Percentiles rank a stretch among this genome's conserved stretches.
Conservation (phyloP, 2,797 vertebrate genomes). For the Oryzias dopingdopingensis region DNA sequence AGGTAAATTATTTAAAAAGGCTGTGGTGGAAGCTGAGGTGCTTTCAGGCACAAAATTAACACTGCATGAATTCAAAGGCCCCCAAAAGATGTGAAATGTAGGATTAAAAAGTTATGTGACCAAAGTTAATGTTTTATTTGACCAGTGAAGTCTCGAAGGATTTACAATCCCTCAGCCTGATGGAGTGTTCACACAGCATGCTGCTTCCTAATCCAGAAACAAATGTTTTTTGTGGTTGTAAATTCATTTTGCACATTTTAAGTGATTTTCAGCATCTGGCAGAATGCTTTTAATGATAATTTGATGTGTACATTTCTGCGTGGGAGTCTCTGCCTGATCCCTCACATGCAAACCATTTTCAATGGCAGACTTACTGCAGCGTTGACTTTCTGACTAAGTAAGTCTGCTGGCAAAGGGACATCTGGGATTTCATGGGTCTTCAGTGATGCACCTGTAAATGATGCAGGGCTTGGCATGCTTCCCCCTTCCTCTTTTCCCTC, state of each 20-base stretch:
- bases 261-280: background rate
- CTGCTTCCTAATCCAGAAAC: slow-evolving; percentile 15
- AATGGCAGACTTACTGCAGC: slow-evolving; percentile 7
- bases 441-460: slow-evolving; percentile 36
- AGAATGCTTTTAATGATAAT: background rate
- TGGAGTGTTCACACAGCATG: background rate
- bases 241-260: background rate
- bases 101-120: slow-evolving; percentile 66
- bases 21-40: slow-evolving; percentile 44
- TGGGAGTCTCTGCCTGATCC: too few relatives aligned
- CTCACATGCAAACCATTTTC: too few relatives aligned
- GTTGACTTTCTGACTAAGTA: slow-evolving; percentile 26
- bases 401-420: slow-evolving; percentile 14
- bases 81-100: slow-evolving; percentile 42
- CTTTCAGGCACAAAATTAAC: slow-evolving; percentile 67
- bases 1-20: slow-evolving; percentile 75
- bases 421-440: slow-evolving; percentile 26
- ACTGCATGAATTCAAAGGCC: slow-evolving; percentile 50
- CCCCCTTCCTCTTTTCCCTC: slow-evolving; percentile 23
- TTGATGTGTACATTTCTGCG: too few relatives aligned
- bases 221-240: background rate
- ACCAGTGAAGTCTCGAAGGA: slow-evolving; percentile 29
- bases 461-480: slow-evolving; percentile 29
- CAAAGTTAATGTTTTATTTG: slow-evolving; percentile 69
- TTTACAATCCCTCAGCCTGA: slow-evolving; percentile 5